These are phyloP conservation scores for Scopus umbretta DNA, from an alignment of 2,113 vertebrate species.

Conservation along the genomic window DNA sequence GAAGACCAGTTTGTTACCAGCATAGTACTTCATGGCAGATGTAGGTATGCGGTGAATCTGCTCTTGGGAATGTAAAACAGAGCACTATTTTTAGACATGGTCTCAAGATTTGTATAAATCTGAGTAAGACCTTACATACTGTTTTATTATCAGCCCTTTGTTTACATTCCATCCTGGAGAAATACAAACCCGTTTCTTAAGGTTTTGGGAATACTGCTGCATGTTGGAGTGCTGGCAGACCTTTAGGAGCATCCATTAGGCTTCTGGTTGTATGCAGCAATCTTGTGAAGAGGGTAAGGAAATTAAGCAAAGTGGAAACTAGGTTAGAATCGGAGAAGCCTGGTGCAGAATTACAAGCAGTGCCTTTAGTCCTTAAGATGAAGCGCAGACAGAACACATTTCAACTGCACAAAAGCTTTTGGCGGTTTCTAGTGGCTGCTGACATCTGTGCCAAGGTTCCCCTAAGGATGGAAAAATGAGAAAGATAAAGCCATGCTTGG, in stretches of 20 bases:
- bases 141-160: not conserved
- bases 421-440: not conserved
- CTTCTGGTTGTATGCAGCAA: not conserved
- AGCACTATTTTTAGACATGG: not conserved
- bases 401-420: slow-evolving; percentile 19
- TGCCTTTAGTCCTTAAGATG: slow-evolving; percentile 7
- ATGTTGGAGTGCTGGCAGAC: not conserved
- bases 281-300: not conserved
- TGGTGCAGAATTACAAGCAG: slow-evolving; percentile 48
- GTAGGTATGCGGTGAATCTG: not conserved
- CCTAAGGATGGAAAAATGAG: not conserved
- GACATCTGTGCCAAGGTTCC: not conserved
- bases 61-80: not conserved
- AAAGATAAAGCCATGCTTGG: not conserved
- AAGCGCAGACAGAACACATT: not conserved
- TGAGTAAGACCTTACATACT: not conserved
- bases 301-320: slow-evolving; percentile 13
- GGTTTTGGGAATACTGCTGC: not conserved
- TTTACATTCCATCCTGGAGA: not conserved
- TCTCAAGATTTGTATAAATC: not conserved
- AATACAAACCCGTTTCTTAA: not conserved
- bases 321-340: slow-evolving; percentile 23
- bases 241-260: not conserved
- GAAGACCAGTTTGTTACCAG: not conserved
- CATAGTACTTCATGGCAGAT: not conserved